A percentile compares a stretch with the other conserved stretches of the same genome.
Evolutionary conservation across 2,113 vertebrate genomes (phyloP).

Genomic region (Progne subis): DNA sequence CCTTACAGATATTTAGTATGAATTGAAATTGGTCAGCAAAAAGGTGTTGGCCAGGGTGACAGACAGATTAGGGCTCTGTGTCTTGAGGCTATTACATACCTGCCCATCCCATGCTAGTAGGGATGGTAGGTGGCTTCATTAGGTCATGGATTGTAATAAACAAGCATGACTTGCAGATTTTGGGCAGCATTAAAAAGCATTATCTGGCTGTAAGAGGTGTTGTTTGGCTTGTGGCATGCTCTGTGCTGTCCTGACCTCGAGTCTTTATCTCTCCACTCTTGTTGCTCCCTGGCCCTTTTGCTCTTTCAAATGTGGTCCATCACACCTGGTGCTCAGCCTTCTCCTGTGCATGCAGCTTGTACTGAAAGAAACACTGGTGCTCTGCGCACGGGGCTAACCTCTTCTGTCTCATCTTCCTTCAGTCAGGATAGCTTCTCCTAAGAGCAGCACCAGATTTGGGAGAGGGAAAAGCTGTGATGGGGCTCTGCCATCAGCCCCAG

Average conservation of each 20-base stretch:
- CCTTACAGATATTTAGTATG: neutral
- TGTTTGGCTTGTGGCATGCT: neutral
- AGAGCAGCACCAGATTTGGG: neutral
- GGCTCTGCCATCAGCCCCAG: neutral
- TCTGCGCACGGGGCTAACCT: neutral
- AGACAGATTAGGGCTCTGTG: neutral
- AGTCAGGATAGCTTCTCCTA: neutral
- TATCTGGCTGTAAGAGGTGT: neutral
- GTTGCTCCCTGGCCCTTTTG: neutral
- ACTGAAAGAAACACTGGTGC: neutral
- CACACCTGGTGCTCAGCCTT: neutral
- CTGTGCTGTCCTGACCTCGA: neutral
- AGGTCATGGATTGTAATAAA: neutral
- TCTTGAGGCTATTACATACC: neutral
- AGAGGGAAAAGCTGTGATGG: neutral
- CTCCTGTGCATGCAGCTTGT: neutral
- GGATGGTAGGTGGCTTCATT: neutral
- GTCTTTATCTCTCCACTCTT: neutral
- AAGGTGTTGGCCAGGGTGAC: neutral
- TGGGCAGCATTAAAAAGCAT: neutral
- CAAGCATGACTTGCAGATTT: neutral
- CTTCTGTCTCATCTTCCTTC: neutral
- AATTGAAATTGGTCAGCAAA: conserved; percentile 31
- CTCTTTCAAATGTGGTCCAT: neutral
- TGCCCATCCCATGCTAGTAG: neutral